Conservation (phyloP, 2,888 invertebrate species). For the Callimorpha dominula region DNA sequence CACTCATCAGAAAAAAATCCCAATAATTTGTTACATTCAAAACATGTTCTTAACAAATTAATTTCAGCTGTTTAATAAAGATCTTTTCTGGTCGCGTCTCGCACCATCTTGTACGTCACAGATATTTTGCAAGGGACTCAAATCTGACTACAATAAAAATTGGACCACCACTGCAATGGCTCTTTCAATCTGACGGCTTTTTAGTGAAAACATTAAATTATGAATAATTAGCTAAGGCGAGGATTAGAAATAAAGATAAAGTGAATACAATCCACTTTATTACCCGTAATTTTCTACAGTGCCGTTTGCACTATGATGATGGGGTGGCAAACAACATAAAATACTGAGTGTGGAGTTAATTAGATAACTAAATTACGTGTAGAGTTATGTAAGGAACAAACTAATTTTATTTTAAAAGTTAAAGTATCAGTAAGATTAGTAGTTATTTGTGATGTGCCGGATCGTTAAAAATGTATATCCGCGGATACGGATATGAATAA, state of each 20-base stretch:
- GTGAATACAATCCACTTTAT: slow-evolving; percentile 15
- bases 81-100: not conserved
- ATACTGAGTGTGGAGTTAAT: slow-evolving; percentile 35
- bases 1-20: not conserved
- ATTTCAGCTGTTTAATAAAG: not conserved
- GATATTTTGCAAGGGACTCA: not conserved
- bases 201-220: not conserved
- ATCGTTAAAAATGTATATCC: too few species aligned
- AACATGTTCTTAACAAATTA: not conserved
- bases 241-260: slow-evolving; percentile 21
- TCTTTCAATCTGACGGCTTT: not conserved
- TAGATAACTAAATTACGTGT: slow-evolving; percentile 1
- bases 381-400: slow-evolving; percentile 16
- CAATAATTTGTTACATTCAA: not conserved
- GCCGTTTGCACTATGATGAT: slow-evolving; percentile 31
- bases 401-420: slow-evolving; percentile 13
- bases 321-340: slow-evolving; percentile 41
- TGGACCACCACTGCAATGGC: not conserved
- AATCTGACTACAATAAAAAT: not conserved
- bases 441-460: too few species aligned
- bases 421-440: slow-evolving; percentile 17
- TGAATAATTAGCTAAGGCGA: slow-evolving; percentile 5
- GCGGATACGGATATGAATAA: too few species aligned
- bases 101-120: not conserved
- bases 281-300: slow-evolving; percentile 34